These are phyloP conservation scores for Carassius carassius DNA, from an alignment of 2,113 vertebrate species.

Conservation along the genomic window DNA sequence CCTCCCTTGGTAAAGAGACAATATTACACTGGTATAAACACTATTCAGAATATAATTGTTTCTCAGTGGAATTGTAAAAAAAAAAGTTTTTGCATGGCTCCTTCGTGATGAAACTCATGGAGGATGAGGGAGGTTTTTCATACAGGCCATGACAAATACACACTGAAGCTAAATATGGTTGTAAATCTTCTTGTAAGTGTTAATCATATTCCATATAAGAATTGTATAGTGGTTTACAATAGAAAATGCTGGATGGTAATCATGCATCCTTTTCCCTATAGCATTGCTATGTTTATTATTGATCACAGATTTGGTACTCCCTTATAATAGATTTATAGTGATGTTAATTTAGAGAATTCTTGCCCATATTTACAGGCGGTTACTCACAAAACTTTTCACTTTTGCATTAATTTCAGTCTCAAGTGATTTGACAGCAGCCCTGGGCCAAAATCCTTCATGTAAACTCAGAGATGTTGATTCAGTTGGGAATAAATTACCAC, in stretches of 20 bases:
- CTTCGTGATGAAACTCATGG: not conserved
- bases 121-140: not conserved
- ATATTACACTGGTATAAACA: slow-evolving; percentile 11
- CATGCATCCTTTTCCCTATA: not conserved
- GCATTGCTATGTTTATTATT: not conserved
- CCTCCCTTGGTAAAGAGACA: slow-evolving; percentile 8
- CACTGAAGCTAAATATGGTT: not conserved
- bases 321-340: not conserved
- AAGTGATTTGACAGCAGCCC: not conserved
- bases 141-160: not conserved
- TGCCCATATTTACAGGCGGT: not conserved
- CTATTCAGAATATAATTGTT: slow-evolving; percentile 1
- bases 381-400: not conserved
- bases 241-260: not conserved
- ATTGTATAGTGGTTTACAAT: not conserved
- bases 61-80: not conserved
- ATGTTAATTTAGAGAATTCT: not conserved
- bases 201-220: not conserved
- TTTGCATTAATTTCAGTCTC: not conserved
- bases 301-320: not conserved
- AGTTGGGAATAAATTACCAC: not conserved
- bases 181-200: not conserved
- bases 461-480: not conserved
- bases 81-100: not conserved
- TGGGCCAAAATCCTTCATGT: not conserved